Conservation (phyloP, 2,888 invertebrate genomes). For the Apocheima hispidaria region DNA sequence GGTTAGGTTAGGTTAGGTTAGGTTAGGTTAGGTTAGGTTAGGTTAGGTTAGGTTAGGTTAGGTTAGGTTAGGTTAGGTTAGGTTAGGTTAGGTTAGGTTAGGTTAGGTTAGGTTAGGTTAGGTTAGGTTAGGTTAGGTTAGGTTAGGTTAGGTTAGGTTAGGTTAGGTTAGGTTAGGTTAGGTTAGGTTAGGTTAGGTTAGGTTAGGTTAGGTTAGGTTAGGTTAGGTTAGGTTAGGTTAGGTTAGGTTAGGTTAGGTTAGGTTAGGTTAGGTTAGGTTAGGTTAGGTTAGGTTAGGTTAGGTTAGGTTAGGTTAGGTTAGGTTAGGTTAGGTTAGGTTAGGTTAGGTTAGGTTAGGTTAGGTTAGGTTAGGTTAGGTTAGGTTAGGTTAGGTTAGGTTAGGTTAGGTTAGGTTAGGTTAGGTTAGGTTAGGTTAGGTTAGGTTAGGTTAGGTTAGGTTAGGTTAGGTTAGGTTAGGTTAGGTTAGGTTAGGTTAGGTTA, state of each 20-base stretch:
- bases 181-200: slow-evolving; percentile 32
- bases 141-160: slow-evolving; percentile 37
- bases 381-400: slow-evolving; percentile 38
- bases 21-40: slow-evolving; percentile 41
- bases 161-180: slow-evolving; percentile 36
- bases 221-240: slow-evolving; percentile 29
- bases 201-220: slow-evolving; percentile 31
- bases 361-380: slow-evolving; percentile 38
- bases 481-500: slow-evolving; percentile 15
- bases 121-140: slow-evolving; percentile 34
- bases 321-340: slow-evolving; percentile 33
- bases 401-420: slow-evolving; percentile 38
- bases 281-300: slow-evolving; percentile 33
- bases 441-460: slow-evolving; percentile 21
- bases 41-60: slow-evolving; percentile 39
- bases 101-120: slow-evolving; percentile 20
- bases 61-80: slow-evolving; percentile 38
- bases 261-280: slow-evolving; percentile 31
- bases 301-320: slow-evolving; percentile 29
- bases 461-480: slow-evolving; percentile 24
- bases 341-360: slow-evolving; percentile 35
- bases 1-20: slow-evolving; percentile 43
- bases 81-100: slow-evolving; percentile 36
- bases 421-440: slow-evolving; percentile 31
- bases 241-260: slow-evolving; percentile 31